Conservation (phyloP, 2,888 invertebrate genomes). For the Diaperis boleti region DNA sequence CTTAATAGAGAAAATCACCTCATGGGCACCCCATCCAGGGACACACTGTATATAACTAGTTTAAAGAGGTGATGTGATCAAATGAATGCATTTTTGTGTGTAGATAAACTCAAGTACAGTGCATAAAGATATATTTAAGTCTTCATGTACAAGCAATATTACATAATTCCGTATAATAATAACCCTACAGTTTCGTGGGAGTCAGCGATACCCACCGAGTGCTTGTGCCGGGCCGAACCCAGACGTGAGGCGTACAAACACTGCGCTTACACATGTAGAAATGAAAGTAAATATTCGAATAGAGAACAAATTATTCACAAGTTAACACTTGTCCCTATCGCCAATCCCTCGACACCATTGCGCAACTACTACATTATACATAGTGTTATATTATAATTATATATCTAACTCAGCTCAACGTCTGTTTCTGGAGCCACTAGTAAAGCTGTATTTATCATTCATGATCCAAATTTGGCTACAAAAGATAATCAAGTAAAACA, state of each 20-base stretch:
- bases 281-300: slow-evolving; percentile 63
- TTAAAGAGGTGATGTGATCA: no score
- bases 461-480: slow-evolving; percentile 54
- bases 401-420: slow-evolving; percentile 59
- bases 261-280: slow-evolving; percentile 61
- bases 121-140: slow-evolving; percentile 84
- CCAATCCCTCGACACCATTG: slow-evolving; percentile 65
- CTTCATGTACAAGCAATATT: slow-evolving; percentile 82
- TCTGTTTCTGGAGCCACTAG: slow-evolving; percentile 53
- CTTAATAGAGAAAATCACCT: no score
- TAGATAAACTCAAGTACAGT: slow-evolving; percentile 67
- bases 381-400: slow-evolving; percentile 61
- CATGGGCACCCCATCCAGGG: no score
- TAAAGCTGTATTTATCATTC: slow-evolving; percentile 55
- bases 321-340: slow-evolving; percentile 64
- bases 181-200: slow-evolving; percentile 65
- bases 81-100: no score
- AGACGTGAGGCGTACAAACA: slow-evolving; percentile 59
- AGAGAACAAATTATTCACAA: slow-evolving; percentile 64
- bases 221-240: slow-evolving; percentile 58
- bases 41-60: no score
- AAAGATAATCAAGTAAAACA: slow-evolving; percentile 55
- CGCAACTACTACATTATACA: slow-evolving; percentile 63
- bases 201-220: slow-evolving; percentile 62
- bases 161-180: slow-evolving; percentile 72